Conservation (phyloP, 2,888 invertebrate genomes). For the Rhagonycha lutea region DNA sequence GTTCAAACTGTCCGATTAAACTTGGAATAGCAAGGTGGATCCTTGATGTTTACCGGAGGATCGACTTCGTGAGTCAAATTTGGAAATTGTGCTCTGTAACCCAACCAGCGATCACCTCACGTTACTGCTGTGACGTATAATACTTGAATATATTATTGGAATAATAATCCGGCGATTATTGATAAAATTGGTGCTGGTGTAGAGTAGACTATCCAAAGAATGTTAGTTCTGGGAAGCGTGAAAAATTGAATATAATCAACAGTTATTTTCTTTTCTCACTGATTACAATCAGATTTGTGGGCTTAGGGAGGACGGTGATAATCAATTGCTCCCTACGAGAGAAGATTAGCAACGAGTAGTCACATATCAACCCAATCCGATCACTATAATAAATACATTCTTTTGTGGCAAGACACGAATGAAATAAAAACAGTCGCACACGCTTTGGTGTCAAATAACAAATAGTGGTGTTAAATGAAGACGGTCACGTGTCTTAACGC, state of each 20-base stretch:
- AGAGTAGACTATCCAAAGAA: not conserved
- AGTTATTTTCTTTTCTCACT: constrained; percentile 33
- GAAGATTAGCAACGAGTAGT: constrained; percentile 38
- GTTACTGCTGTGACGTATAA: not conserved
- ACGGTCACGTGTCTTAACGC: constrained; percentile 30
- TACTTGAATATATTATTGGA: not conserved
- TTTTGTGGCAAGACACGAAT: constrained; percentile 51
- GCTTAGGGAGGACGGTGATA: constrained; percentile 36
- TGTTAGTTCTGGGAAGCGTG: constrained; percentile 21
- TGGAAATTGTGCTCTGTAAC: too few species aligned
- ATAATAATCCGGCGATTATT: not conserved
- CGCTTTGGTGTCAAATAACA: constrained; percentile 51
- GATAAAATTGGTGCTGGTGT: not conserved
- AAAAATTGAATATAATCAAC: constrained; percentile 29
- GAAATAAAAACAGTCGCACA: constrained; percentile 53
- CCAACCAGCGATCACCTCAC: too few species aligned
- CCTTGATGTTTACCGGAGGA: too few species aligned
- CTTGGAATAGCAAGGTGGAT: too few species aligned
- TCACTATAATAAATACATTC: constrained; percentile 45
- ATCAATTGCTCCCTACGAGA: constrained; percentile 39
- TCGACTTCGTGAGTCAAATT: too few species aligned
- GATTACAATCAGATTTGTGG: constrained; percentile 41
- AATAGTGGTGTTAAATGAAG: constrained; percentile 36
- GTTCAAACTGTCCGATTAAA: too few species aligned
- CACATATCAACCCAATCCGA: constrained; percentile 46